Evolutionary conservation across 2,113 vertebrate genomes (phyloP), one percentile per base, ranked within the genome.

Genomic region (Cheilinus undulatus): DNA sequence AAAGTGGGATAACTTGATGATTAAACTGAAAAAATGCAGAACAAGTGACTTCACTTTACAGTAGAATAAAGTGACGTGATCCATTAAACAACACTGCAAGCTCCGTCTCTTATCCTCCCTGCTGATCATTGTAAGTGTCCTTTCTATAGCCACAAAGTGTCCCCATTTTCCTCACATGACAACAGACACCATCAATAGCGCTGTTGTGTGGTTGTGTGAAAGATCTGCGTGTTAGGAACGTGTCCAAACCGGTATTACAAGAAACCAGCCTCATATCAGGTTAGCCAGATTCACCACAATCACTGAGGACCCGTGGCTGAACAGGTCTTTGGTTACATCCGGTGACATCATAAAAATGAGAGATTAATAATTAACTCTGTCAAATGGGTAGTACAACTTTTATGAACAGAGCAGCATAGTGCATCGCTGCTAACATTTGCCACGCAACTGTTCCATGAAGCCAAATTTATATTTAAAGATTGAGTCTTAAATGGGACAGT

Each of bases 331-430:
- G 60, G 80, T 73, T 75, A 82, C 74, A 78, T 78, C 70, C 40
- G 26, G 80, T 68, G 73, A 78, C 73, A 83, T 85, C 73, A 82
- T 65, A 82, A 85, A 89, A 84, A 86, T 84, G 59, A 88, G 58
- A 23, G 49, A 88, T 92, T 34, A 91, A 92, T 89, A 79, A 91
- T 91, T 88, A 84, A 91, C 69, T 84, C 52, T 43, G 75, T 86
- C 79, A 91, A 92, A 91, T 89, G 88, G 87, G 83, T 88, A 70
- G 85, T 92, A 87, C 87, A 92, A 89, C 69, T 91, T 92, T 92
- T 73, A 91, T 90, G 89, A 91, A 86, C 76, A 70, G 57, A 49
- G 84, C 77, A 45, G 69, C 80, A 63, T 65, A 74, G 75, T 83
- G 85, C 89, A 80, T 83, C 81, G 8, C 75, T 56, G 76, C 57